A percentile compares a stretch with the other conserved stretches of the same genome.
These are phyloP conservation scores for Tubulanus polymorphus DNA, from an alignment of 2,888 invertebrate genomes.

Conservation along the genomic window DNA sequence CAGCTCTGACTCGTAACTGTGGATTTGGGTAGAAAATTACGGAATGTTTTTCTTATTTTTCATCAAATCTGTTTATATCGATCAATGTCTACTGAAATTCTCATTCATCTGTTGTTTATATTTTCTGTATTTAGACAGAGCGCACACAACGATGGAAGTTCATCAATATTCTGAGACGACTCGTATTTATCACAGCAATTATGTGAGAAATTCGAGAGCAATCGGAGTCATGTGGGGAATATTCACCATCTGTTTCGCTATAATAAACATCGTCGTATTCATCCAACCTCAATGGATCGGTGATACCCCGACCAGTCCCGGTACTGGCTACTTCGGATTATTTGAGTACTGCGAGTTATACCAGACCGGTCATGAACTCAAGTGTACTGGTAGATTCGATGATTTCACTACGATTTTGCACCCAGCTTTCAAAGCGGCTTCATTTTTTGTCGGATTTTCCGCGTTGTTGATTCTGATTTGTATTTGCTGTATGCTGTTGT, in stretches of 20 bases:
- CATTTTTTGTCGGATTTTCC: conserved; percentile 82
- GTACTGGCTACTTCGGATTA: conserved; percentile 86
- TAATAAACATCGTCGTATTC: conserved; percentile 91
- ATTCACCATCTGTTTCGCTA: conserved; percentile 94
- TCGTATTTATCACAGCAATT: conserved; percentile 35
- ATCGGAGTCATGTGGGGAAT: conserved; percentile 97
- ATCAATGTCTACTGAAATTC: no score
- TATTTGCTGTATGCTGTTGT: conserved; percentile 80
- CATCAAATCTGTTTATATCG: no score
- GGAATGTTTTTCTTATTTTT: no score
- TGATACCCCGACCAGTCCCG: conserved; percentile 62
- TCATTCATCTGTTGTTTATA: no score
- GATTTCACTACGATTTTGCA: conserved; percentile 73
- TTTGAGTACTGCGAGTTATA: conserved; percentile 74
- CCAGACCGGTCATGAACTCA: conserved; percentile 62
- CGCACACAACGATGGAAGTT: neutral
- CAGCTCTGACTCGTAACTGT: no score
- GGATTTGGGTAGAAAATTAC: no score
- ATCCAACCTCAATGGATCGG: conserved; percentile 71
- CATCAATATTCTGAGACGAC: neutral
- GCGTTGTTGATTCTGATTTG: conserved; percentile 77
- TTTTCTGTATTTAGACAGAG: no score
- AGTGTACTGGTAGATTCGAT: conserved; percentile 74
- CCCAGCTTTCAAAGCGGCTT: conserved; percentile 78
- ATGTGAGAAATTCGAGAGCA: conserved; percentile 60